Evolutionary conservation across 2,888 invertebrate species (phyloP), one percentile per base, ranked within the genome.

Genomic region (Gastracanthus pulcherrimus): DNA sequence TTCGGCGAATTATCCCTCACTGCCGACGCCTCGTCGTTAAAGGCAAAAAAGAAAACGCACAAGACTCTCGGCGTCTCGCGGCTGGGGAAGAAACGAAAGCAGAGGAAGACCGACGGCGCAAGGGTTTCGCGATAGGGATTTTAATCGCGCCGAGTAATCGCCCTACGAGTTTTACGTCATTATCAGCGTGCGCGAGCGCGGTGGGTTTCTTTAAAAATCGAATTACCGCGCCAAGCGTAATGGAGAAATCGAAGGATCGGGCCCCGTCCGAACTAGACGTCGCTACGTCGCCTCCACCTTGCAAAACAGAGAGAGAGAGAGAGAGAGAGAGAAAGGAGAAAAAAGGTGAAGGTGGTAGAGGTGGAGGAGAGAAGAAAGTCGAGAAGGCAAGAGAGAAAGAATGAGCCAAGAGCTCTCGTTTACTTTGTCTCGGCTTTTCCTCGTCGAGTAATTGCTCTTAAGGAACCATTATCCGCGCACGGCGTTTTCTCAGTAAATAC

Each of bases 341-440:
- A 71, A 71, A 31, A 29, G n/a, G 31, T 31, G n/a, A n/a, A n/a
- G 6, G 62, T 26, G 23, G 55, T 13, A 3, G 23, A 23, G 19
- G 7, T 9, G n/a, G n/a, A 31, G 51, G 51, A 36, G 36, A 23
- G 11, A 31, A 38, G 62, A 51, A 41, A 41, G 60, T 34, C 48
- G 80, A 80, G 51, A 64, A 41, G 60, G 71, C 74, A 51, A 41
- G 9, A 66, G 60, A 78, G 51, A 64, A 64, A 51, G 64, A 74
- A 64, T 31, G n/a, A 38, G 70, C 48, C 67, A 51, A 71, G 76
- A 48, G 83, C 75, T 79, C 78, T 62, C 82, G 81, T 72, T 84
- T 89, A 90, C 89, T 87, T 88, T 85, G 87, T 84, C 85, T 85
- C 84, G 84, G 82, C 84, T 85, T 85, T 85, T 80, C 75, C 76